Conservation (phyloP, 2,113 vertebrate genomes). For the Eptesicus fuscus region DNA sequence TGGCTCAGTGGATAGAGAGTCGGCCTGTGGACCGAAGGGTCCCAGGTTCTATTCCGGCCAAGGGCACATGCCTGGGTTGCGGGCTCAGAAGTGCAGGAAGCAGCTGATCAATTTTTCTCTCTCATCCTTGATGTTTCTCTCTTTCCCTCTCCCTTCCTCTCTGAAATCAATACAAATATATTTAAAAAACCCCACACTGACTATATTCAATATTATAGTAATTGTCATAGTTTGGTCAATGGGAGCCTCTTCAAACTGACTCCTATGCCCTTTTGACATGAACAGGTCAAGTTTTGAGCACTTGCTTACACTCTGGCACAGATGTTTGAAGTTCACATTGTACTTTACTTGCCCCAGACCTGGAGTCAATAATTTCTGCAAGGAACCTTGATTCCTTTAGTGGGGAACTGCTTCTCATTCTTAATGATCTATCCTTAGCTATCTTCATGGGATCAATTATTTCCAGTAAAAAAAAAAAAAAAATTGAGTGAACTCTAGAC, state of each 20-base stretch:
- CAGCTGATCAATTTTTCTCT: too few relatives aligned
- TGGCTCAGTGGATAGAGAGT: too few relatives aligned
- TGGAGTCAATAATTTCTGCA: neutral
- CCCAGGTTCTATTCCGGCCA: too few relatives aligned
- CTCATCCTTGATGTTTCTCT: too few relatives aligned
- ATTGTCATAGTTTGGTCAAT: neutral
- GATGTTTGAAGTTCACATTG: neutral
- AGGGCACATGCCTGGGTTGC: too few relatives aligned
- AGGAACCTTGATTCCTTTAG: neutral
- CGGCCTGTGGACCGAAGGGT: too few relatives aligned
- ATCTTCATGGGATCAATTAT: neutral
- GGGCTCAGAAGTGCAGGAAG: too few relatives aligned
- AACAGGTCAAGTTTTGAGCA: neutral
- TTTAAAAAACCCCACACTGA: neutral
- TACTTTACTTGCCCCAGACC: neutral
- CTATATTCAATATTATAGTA: neutral
- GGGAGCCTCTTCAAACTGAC: neutral
- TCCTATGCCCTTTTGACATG: neutral
- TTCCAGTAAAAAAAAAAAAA: conserved; percentile 4
- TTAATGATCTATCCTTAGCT: neutral
- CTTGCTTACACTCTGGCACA: neutral
- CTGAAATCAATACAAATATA: too few relatives aligned
- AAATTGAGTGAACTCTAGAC: neutral
- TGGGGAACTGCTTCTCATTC: neutral
- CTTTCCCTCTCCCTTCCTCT: too few relatives aligned